Evolutionary conservation across 2,113 vertebrate genomes (phyloP).

Genomic region (Odobenus rosmarus): DNA sequence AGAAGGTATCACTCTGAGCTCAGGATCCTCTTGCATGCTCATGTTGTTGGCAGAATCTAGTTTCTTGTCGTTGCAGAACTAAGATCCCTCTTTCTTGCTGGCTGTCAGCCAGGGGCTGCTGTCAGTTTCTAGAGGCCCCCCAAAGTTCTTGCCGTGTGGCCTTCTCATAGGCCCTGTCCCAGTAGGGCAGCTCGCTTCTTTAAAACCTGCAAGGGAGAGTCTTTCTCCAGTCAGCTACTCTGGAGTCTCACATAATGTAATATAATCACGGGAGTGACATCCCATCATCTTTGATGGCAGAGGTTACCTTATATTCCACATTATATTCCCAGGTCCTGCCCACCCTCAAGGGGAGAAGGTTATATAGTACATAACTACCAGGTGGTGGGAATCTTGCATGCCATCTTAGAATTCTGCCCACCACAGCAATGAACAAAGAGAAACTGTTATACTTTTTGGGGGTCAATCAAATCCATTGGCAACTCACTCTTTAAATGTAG

Average conservation of each 20-base stretch:
- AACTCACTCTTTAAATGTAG: neutral
- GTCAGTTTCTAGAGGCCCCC: neutral
- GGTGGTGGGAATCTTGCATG: neutral
- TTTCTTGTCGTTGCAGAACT: neutral
- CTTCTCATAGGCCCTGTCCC: neutral
- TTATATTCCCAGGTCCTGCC: neutral
- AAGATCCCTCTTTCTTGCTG: neutral
- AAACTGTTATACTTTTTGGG: neutral
- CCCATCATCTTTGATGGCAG: neutral
- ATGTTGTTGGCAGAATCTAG: neutral
- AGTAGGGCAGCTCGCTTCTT: neutral
- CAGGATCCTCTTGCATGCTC: neutral
- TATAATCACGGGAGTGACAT: neutral
- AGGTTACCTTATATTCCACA: neutral
- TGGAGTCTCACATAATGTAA: neutral
- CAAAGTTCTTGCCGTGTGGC: neutral
- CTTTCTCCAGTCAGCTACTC: neutral
- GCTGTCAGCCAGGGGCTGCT: neutral
- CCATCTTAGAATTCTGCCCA: neutral
- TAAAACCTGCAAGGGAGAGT: neutral
- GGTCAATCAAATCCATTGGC: neutral
- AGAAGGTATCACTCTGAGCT: neutral
- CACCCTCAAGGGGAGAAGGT: neutral
- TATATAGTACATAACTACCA: neutral
- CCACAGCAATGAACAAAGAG: neutral